A percentile compares a stretch with the other conserved stretches of the same genome.
Conservation (phyloP, 2,113 vertebrate genomes). For the Glareola pratincola region DNA sequence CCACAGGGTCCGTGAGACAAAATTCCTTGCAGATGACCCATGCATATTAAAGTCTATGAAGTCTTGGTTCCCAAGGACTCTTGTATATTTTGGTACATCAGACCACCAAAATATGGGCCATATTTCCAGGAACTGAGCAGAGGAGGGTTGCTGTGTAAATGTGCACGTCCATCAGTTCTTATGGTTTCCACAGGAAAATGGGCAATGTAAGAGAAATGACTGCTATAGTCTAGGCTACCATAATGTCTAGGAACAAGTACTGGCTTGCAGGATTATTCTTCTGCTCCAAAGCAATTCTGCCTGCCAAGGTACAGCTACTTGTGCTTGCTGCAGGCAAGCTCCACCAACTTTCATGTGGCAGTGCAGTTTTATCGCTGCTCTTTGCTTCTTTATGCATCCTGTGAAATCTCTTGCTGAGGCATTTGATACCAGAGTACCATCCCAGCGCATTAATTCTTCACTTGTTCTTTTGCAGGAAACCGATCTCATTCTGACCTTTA, state of each 20-base stretch:
- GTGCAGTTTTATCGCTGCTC: neutral
- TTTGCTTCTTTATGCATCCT: neutral
- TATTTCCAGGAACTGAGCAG: neutral
- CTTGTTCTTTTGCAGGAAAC: slow-evolving; percentile 83
- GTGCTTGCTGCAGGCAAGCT: neutral
- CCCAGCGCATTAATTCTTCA: neutral
- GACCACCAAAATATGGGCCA: neutral
- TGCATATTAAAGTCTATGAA: neutral
- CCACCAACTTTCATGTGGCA: neutral
- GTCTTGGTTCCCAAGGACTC: neutral
- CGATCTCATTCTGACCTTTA: slow-evolving; percentile 98
- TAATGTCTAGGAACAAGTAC: neutral
- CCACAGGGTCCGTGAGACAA: neutral
- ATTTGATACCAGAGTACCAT: neutral
- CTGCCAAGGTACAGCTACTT: neutral
- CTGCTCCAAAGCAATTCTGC: neutral
- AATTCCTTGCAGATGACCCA: neutral
- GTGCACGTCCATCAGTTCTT: neutral
- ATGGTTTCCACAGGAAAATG: neutral
- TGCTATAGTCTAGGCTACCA: neutral
- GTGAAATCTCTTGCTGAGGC: neutral
- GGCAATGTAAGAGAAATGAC: neutral
- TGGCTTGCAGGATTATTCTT: neutral
- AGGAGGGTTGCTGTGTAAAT: neutral
- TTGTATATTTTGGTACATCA: neutral